These are phyloP conservation scores for Cosmia trapezina DNA, from an alignment of 2,888 invertebrate species.

Conservation along the genomic window DNA sequence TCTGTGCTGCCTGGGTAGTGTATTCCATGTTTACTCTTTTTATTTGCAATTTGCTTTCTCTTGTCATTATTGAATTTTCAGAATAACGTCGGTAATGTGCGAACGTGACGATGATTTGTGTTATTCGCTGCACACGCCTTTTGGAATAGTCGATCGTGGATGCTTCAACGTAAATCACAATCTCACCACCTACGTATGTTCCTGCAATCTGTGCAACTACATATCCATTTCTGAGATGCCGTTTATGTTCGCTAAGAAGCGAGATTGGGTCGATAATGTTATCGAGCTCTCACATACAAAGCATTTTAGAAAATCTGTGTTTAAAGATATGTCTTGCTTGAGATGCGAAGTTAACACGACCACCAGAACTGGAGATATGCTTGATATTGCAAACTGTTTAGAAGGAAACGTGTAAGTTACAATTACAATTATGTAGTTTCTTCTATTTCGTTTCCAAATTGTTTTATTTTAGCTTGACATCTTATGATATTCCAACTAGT, in stretches of 20 bases:
- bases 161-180: constrained; percentile 80
- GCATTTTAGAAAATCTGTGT: constrained; percentile 77
- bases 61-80: constrained; percentile 67
- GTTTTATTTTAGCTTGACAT: not conserved
- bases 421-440: not conserved
- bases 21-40: constrained; percentile 14
- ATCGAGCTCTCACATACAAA: constrained; percentile 79
- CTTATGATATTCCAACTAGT: not conserved
- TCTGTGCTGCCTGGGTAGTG: no score
- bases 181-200: constrained; percentile 79
- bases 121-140: constrained; percentile 83
- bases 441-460: not conserved
- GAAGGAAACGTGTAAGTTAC: constrained; percentile 82
- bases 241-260: constrained; percentile 75
- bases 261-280: constrained; percentile 81
- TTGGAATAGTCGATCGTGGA: constrained; percentile 83
- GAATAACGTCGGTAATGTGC: constrained; percentile 77
- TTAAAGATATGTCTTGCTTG: constrained; percentile 82
- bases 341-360: constrained; percentile 80
- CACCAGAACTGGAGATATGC: constrained; percentile 65
- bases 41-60: constrained; percentile 57
- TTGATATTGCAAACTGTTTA: constrained; percentile 76
- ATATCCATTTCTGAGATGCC: constrained; percentile 83
- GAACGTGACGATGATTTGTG: constrained; percentile 77
- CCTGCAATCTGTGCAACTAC: constrained; percentile 85